Conservation (phyloP, 2,888 invertebrate genomes). For the Chloroclysta siterata region DNA sequence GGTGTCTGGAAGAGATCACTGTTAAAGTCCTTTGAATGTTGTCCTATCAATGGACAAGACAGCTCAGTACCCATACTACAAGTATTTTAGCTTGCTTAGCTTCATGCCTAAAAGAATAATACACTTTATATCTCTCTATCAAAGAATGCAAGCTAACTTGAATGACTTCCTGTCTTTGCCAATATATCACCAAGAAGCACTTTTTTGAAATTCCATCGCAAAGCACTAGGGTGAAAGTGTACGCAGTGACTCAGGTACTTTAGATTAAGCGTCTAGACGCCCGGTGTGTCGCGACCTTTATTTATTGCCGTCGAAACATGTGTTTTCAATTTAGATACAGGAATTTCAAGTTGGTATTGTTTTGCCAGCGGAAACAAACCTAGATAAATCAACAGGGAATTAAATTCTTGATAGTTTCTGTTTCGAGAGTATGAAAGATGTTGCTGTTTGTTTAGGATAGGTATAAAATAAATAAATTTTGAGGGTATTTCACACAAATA, state of each 20-base stretch:
- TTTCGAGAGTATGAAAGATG: constrained; percentile 13
- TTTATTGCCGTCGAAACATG: constrained; percentile 44
- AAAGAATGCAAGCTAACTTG: neutral
- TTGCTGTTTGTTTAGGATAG: neutral
- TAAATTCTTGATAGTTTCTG: constrained; percentile 23
- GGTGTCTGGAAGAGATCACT: too few relatives aligned
- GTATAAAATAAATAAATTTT: neutral
- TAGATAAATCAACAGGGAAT: constrained; percentile 19
- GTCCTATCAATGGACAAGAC: too few relatives aligned
- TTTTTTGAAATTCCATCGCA: constrained; percentile 30
- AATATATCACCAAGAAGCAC: constrained; percentile 27
- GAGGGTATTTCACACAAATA: too few relatives aligned
- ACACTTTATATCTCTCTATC: too few relatives aligned
- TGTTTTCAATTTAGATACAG: constrained; percentile 45
- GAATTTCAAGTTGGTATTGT: constrained; percentile 32
- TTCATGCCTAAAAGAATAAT: too few relatives aligned
- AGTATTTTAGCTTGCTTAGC: too few relatives aligned
- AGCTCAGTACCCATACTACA: too few relatives aligned
- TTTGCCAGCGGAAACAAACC: constrained; percentile 10
- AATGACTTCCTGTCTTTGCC: constrained; percentile 23
- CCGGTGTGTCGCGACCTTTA: constrained; percentile 42
- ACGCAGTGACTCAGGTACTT: constrained; percentile 43
- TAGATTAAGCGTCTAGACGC: constrained; percentile 48
- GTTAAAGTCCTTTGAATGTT: too few relatives aligned
- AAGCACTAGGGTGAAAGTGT: constrained; percentile 36